Evolutionary conservation across 2,888 invertebrate genomes (phyloP).

Genomic region (Neoascia interrupta): DNA sequence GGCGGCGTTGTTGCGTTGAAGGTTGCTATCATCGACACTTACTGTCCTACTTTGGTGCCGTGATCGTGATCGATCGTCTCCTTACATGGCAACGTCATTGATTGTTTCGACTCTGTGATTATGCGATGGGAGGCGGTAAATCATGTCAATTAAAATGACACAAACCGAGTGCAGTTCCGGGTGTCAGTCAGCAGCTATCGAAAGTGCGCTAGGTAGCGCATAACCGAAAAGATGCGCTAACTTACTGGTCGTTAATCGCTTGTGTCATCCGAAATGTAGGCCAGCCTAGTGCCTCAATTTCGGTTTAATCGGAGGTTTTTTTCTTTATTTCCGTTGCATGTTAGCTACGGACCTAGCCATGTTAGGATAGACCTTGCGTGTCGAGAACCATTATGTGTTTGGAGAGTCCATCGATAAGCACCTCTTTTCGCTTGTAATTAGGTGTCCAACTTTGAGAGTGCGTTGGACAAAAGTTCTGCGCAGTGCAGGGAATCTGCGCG

Average conservation of each 20-base stretch:
- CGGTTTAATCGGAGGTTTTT: conserved; percentile 10
- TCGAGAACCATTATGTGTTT: conserved; percentile 21
- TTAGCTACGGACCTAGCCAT: conserved; percentile 18
- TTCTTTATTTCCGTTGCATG: conserved; percentile 48
- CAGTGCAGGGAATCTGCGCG: neutral
- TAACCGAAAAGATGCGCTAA: too few relatives aligned
- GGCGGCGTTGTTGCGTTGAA: conserved; percentile 38
- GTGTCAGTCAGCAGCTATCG: conserved; percentile 30
- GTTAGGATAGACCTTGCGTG: conserved; percentile 38
- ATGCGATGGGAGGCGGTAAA: conserved; percentile 32
- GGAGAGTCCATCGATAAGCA: conserved; percentile 33
- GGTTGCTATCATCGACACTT: conserved; percentile 44
- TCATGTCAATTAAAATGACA: conserved; percentile 49
- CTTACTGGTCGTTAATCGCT: too few relatives aligned
- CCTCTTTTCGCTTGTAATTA: conserved; percentile 30
- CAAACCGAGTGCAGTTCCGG: conserved; percentile 41
- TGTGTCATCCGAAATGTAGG: conserved; percentile 9
- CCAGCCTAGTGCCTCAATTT: conserved; percentile 28
- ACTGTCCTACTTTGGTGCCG: neutral
- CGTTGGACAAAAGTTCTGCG: conserved; percentile 4
- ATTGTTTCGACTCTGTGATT: conserved; percentile 24
- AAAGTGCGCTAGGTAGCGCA: neutral
- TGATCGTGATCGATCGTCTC: conserved; percentile 33
- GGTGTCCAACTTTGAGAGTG: neutral
- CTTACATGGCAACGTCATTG: conserved; percentile 46